Evolutionary conservation across 2,888 invertebrate genomes (phyloP).

Genomic region (Mythimna ferrago): DNA sequence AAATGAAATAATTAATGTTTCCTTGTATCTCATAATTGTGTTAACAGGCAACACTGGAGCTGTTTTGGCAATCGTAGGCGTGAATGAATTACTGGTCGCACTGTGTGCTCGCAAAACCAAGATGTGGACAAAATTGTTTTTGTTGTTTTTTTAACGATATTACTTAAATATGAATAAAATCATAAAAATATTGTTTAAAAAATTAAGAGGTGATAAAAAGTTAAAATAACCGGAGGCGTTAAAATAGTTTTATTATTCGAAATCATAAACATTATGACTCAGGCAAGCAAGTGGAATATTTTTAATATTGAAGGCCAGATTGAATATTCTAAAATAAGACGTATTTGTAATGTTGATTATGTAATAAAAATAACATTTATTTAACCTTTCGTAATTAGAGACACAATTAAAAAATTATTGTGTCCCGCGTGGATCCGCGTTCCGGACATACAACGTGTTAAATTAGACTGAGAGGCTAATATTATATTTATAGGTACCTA

Average conservation of each 20-base stretch:
- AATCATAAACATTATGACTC: slow-evolving; percentile 7
- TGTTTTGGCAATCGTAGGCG: slow-evolving; percentile 66
- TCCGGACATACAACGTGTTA: no score
- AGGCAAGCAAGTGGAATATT: not conserved
- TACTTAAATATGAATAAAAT: not conserved
- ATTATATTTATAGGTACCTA: no score
- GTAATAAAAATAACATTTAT: no score
- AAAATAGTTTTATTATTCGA: not conserved
- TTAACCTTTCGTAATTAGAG: no score
- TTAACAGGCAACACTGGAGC: slow-evolving; percentile 60
- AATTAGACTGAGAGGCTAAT: no score
- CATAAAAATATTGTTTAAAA: slow-evolving; percentile 18
- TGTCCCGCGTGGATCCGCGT: no score
- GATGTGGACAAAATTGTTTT: slow-evolving; percentile 37
- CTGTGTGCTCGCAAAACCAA: slow-evolving; percentile 33
- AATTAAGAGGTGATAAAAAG: slow-evolving; percentile 16
- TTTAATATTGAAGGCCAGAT: not conserved
- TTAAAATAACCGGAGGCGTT: slow-evolving; percentile 1
- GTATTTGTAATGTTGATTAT: no score
- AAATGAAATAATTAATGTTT: slow-evolving; percentile 65
- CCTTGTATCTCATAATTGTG: slow-evolving; percentile 61
- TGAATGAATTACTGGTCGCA: slow-evolving; percentile 67
- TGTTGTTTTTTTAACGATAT: slow-evolving; percentile 4
- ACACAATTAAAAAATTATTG: no score
- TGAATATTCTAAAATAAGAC: not conserved